Percentiles rank a stretch among this genome's conserved stretches.
These are phyloP conservation scores for Fringilla coelebs DNA, from an alignment of 2,797 vertebrate genomes.

Conservation along the genomic window DNA sequence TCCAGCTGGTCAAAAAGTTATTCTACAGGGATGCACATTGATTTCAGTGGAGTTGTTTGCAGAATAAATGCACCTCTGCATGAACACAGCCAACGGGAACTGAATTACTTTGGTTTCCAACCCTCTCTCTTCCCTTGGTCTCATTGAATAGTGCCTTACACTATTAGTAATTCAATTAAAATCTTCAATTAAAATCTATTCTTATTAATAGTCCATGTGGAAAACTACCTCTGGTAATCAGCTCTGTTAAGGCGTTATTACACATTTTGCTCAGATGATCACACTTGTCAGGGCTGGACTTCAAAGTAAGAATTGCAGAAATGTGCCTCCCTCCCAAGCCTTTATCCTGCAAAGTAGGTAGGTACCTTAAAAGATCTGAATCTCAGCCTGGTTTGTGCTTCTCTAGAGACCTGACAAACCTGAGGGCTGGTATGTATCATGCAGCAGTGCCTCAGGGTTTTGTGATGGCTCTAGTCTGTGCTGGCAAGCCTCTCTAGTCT, in stretches of 20 bases:
- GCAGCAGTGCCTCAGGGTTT: not conserved
- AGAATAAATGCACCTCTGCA: not conserved
- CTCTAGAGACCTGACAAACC: not conserved
- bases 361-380: not conserved
- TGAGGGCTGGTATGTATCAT: not conserved
- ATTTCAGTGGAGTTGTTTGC: not conserved
- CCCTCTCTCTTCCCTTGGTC: not conserved
- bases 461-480: not conserved
- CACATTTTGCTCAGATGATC: not conserved
- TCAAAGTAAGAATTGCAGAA: not conserved
- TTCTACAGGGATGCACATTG: not conserved
- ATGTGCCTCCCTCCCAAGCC: not conserved
- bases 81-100: not conserved
- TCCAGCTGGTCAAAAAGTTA: not conserved
- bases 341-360: not conserved
- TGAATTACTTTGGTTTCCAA: not conserved
- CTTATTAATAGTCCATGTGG: not conserved
- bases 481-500: not conserved
- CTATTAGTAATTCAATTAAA: not conserved
- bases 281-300: not conserved
- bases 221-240: not conserved
- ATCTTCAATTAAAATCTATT: not conserved
- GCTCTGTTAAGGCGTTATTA: not conserved
- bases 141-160: not conserved
- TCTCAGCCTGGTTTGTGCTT: not conserved